Evolutionary conservation across 1,140 invertebrate species (phyloP), one percentile per base, ranked within the genome.

Genomic region (Bradysia coprophila): DNA sequence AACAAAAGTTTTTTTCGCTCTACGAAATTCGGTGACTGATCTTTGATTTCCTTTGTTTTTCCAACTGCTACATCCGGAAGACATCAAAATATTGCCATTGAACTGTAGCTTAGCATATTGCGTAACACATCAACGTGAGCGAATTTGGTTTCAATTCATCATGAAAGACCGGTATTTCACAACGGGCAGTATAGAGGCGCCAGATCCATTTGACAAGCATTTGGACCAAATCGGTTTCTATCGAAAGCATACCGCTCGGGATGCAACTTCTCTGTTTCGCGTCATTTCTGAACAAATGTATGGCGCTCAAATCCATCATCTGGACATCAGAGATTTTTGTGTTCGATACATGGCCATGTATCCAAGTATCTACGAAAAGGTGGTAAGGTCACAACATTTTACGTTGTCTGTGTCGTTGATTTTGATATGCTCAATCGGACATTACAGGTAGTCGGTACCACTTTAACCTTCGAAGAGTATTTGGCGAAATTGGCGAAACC

Each of bases 201-300:
- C 57, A 2, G 58, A 61, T 52, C 56, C 67, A 1, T 69, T 79
- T 31, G 85, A 90, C 54, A 71, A 76, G 42, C 88, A 80, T 72
- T 57, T 92, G 41, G 76, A 82, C 41, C 69, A 71, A 31, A 67
- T 81, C 51, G 80, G 80, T 23, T 78, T 78, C 51, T 87, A 79
- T 53, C 68, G 85, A 47, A 91, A 91, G 67, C 75, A 81, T 49
- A 75, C 78, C 36, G 81, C 84, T 32, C 73, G 76, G 50, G 87
- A 92, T 67, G 74, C 81, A 20, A 83, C 78, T 20, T 88, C 81
- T 50, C 65, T 91, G 21, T 92, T 90, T 57, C 69, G 86, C 47
- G 81, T 78, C 13, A 72, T 89, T 21, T 80, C 83, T 16, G 86
- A 92, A 64, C 83, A 88, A 57, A 73, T 89, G 40, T 88, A 78